Evolutionary conservation across 2,113 vertebrate species (phyloP), one percentile per base, ranked within the genome.

Genomic region (Polypterus bichir): DNA sequence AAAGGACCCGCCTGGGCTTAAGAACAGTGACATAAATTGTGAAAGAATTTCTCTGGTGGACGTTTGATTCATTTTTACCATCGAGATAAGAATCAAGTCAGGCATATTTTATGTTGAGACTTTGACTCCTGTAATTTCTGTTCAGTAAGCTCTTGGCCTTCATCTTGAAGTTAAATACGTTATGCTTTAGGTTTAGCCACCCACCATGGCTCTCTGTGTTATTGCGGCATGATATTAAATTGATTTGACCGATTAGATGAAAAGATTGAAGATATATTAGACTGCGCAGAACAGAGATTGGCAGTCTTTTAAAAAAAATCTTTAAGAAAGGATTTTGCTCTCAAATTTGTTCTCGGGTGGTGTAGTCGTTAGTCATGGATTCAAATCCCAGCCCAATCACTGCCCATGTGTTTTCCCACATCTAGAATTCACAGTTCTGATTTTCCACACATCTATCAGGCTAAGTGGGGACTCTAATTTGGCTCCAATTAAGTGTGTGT

Each of bases 1-100:
- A 71, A 69, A 78, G 69, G 64, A 70, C 59, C 49, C 60, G 71
- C 55, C 64, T 0, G 4, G 72, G 72, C 66, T 70, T 70, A 68
- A 71, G 69, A 76, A 72, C 73, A 59, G 67, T 3, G 0, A 61
- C 64, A 60, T 63, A 67, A 77, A 77, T 76, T 69, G 71, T 0
- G 1, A 54, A 61, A 69, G 70, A 70, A 44, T 70, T 69, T 78
- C 65, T 54, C 67, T 0, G 10, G 0, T 58, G 1, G 56, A 55
- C 1, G 44, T 71, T 69, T 69, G 70, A 68, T 0, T 52, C 64
- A 64, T 69, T 70, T 54, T 72, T 73, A 60, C 70, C 63, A 68
- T 60, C 64, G 61, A 10, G 68, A 46, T 27, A 48, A 66, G 65
- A 68, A 72, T 59, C 57, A 70, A 68, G 69, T 59, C 60, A 59